phyloP scores from a whole-genome alignment of 2,113 vertebrate species.

The Myotis lucifugus region DNA sequence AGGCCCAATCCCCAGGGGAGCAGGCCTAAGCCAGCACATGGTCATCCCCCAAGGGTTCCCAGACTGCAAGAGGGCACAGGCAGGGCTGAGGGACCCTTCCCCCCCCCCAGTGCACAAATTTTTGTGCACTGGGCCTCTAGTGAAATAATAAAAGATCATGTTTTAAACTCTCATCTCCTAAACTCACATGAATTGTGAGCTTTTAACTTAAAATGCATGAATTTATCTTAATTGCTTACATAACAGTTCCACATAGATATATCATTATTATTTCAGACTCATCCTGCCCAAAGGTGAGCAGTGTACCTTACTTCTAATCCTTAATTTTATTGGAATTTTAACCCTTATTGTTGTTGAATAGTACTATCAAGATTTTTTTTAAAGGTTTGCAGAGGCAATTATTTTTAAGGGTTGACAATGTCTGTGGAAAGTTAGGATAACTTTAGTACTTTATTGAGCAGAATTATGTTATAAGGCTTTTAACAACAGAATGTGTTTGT shows the following conservation, averaged over 20 bases:
- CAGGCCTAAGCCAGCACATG: too few species aligned
- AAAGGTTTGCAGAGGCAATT: neutral
- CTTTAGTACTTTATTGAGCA: neutral
- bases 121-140: too few species aligned
- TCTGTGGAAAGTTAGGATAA: neutral
- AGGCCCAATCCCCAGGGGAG: too few species aligned
- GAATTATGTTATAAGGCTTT: conserved; percentile 31
- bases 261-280: neutral
- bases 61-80: too few species aligned
- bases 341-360: neutral
- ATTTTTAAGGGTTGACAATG: neutral
- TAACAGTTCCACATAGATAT: neutral
- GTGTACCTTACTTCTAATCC: neutral
- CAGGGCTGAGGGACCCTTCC: too few species aligned
- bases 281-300: neutral
- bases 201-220: neutral
- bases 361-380: neutral
- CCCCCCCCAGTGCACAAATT: too few species aligned
- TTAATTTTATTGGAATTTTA: neutral
- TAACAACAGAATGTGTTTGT: neutral
- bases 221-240: neutral
- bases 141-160: neutral
- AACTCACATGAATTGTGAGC: neutral
- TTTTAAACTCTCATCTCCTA: neutral
- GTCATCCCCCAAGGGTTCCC: too few species aligned